Evolutionary conservation across 2,888 invertebrate genomes (phyloP).

Genomic region (Acholoe squamosa): DNA sequence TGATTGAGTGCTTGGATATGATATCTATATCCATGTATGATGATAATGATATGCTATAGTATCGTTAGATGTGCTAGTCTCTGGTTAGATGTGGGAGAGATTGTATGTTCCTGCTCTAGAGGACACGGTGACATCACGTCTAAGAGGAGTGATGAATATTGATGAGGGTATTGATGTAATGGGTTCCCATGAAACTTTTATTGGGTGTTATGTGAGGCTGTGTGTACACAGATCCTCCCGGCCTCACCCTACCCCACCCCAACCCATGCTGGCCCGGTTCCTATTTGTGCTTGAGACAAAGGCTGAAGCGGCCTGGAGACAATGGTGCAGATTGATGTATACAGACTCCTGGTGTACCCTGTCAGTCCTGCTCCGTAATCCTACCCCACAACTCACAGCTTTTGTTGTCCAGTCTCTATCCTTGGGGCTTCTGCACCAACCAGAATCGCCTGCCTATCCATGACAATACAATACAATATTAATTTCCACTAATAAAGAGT

Average conservation of each 20-base stretch:
- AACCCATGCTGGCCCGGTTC: not conserved
- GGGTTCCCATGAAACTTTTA: slow-evolving; percentile 12
- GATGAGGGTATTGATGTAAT: slow-evolving; percentile 35
- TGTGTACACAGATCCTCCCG: slow-evolving; percentile 3
- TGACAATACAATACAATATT: not conserved
- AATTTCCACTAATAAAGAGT: not conserved
- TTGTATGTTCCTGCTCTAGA: not conserved
- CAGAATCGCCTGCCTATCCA: not conserved
- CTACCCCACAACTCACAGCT: slow-evolving; percentile 3
- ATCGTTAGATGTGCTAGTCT: too few species aligned
- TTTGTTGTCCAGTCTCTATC: not conserved
- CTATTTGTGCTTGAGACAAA: not conserved
- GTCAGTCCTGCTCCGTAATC: not conserved
- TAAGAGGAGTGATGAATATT: slow-evolving; percentile 4
- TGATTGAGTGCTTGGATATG: too few species aligned
- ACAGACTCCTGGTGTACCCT: not conserved
- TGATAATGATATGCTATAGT: too few species aligned
- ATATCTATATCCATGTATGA: too few species aligned
- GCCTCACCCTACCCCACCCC: not conserved
- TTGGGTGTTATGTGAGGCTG: slow-evolving; percentile 43
- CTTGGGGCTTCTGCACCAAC: not conserved
- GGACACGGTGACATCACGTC: not conserved
- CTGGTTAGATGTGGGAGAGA: too few species aligned
- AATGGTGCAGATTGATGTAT: not conserved
- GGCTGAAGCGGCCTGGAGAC: not conserved